These are phyloP conservation scores for Holotrichia oblita DNA, from an alignment of 1,140 invertebrate species.

Conservation along the genomic window DNA sequence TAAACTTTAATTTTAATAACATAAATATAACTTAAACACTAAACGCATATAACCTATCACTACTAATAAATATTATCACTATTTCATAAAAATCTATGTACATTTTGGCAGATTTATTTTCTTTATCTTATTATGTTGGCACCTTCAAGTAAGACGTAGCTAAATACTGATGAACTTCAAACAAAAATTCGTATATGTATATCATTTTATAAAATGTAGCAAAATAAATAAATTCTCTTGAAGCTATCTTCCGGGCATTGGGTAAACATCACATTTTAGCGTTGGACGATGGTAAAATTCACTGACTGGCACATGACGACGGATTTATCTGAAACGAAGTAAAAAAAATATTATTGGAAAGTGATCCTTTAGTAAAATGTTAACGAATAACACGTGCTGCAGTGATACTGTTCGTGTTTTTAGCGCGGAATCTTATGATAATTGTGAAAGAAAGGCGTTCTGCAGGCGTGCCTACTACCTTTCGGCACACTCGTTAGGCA, in stretches of 20 bases:
- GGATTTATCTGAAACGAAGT: slow-evolving; percentile 38
- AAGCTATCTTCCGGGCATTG: background rate
- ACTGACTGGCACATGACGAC: slow-evolving; percentile 36
- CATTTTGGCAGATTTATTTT: too few relatives aligned
- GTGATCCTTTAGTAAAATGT: background rate
- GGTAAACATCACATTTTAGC: slow-evolving; percentile 23
- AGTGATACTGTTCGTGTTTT: background rate
- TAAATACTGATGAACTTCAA: background rate
- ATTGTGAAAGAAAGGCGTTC: slow-evolving; percentile 24
- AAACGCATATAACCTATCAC: background rate
- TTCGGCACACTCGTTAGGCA: background rate
- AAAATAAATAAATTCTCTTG: background rate
- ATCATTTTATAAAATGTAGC: too few relatives aligned
- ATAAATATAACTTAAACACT: slow-evolving; percentile 26
- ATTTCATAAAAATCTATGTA: too few relatives aligned
- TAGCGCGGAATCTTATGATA: background rate
- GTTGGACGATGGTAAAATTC: background rate
- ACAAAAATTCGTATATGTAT: too few relatives aligned
- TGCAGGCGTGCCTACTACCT: slow-evolving; percentile 15
- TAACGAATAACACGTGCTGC: slow-evolving; percentile 32
- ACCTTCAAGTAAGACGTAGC: background rate
- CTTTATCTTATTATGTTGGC: background rate
- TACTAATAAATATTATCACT: background rate
- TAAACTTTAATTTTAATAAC: slow-evolving; percentile 14
- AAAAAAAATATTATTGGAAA: slow-evolving; percentile 37